Conservation (phyloP, 2,797 vertebrate species). For the Tamandua tetradactyla region DNA sequence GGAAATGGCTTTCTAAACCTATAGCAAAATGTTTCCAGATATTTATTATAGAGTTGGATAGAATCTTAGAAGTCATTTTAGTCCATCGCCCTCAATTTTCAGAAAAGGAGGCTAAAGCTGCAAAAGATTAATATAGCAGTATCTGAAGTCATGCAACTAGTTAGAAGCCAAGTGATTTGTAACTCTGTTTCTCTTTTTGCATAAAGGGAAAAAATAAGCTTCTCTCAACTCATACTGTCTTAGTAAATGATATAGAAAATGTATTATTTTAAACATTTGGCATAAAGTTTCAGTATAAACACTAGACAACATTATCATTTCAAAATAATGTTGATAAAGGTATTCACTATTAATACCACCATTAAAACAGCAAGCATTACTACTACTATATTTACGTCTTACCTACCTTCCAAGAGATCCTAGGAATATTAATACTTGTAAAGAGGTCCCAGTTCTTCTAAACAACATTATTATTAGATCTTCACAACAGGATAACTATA, state of each 20-base stretch:
- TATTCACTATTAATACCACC: background rate
- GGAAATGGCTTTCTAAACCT: background rate
- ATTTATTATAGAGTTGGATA: background rate
- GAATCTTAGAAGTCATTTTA: background rate
- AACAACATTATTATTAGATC: slow-evolving; percentile 43
- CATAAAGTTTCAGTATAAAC: background rate
- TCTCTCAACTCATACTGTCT: background rate
- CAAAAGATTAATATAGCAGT: background rate
- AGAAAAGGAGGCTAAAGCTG: background rate
- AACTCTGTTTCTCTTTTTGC: background rate
- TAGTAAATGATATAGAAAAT: background rate
- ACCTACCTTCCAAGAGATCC: background rate
- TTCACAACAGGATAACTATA: slow-evolving; percentile 45
- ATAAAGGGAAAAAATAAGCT: background rate
- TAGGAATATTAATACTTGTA: background rate
- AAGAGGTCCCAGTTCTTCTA: slow-evolving; percentile 14
- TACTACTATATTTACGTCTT: background rate
- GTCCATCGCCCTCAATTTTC: slow-evolving; percentile 22
- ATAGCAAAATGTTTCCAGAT: background rate
- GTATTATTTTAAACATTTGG: slow-evolving; percentile 17
- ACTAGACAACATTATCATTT: slow-evolving; percentile 49
- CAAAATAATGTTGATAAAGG: slow-evolving; percentile 8
- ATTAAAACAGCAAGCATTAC: background rate
- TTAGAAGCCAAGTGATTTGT: background rate
- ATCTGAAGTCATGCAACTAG: background rate